Percentiles rank a stretch among this genome's conserved stretches.
Evolutionary conservation across 2,113 vertebrate species (phyloP).

Genomic region (Saguinus midas): DNA sequence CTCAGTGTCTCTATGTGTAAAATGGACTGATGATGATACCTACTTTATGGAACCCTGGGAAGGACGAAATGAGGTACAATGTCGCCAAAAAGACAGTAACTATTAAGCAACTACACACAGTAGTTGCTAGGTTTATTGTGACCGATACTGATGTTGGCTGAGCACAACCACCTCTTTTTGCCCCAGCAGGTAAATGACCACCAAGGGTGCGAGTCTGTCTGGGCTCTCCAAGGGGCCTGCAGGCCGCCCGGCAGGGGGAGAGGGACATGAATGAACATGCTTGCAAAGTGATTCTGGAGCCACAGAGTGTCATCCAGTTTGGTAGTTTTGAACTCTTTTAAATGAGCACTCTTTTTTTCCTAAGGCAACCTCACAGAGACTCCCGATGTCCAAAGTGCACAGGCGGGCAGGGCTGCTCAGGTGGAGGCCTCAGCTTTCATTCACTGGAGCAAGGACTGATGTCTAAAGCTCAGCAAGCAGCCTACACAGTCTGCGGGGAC

Average conservation of each 20-base stretch:
- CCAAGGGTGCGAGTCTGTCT: background rate
- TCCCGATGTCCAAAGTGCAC: background rate
- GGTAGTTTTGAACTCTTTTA: constrained; percentile 55
- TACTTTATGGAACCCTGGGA: background rate
- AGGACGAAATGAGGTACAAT: background rate
- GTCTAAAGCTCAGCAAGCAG: constrained; percentile 9
- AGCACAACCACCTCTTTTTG: background rate
- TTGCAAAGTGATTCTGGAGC: background rate
- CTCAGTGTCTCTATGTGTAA: background rate
- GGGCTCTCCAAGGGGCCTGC: background rate
- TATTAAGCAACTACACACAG: background rate
- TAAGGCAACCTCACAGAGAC: constrained; percentile 46
- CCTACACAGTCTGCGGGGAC: background rate
- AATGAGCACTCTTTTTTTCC: background rate
- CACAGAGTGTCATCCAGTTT: background rate
- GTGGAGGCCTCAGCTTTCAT: constrained; percentile 26
- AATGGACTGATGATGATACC: background rate
- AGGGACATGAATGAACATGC: constrained; percentile 7
- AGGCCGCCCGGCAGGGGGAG: background rate
- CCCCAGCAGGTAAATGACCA: background rate
- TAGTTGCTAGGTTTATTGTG: background rate
- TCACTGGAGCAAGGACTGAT: background rate
- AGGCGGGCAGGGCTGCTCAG: background rate
- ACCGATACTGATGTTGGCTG: background rate
- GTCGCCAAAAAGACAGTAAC: background rate